Evolutionary conservation across 2,888 invertebrate genomes (phyloP).

Genomic region (Belgica antarctica): DNA sequence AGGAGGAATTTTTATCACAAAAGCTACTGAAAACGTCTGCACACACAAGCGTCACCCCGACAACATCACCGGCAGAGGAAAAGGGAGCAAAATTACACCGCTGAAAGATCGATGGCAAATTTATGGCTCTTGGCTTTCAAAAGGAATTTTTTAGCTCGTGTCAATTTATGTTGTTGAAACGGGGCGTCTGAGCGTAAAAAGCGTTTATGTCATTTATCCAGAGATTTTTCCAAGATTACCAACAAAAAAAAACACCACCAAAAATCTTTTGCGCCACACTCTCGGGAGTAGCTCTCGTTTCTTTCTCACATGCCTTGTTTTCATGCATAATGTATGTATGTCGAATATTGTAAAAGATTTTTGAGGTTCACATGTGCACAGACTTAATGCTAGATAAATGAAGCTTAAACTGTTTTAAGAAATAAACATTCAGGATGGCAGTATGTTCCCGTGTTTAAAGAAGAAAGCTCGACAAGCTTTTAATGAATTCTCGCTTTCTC

Average conservation of each 20-base stretch:
- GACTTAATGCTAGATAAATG: slow-evolving; percentile 21
- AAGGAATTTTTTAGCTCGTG: not conserved
- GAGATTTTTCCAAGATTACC: slow-evolving; percentile 24
- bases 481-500: slow-evolving; percentile 1
- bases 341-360: not conserved
- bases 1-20: slow-evolving; percentile 10
- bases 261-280: not conserved
- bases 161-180: too few species aligned
- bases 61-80: too few species aligned
- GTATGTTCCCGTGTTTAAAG: slow-evolving; percentile 12
- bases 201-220: slow-evolving; percentile 27
- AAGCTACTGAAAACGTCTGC: not conserved
- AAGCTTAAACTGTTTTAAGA: slow-evolving; percentile 22
- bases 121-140: slow-evolving; percentile 4
- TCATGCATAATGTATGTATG: slow-evolving; percentile 15
- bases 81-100: slow-evolving; percentile 13
- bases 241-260: too few species aligned
- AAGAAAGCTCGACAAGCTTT: not conserved
- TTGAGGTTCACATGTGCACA: not conserved
- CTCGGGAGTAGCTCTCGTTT: not conserved
- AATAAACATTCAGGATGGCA: slow-evolving; percentile 1
- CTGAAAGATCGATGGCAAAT: slow-evolving; percentile 13
- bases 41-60: slow-evolving; percentile 7
- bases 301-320: not conserved
- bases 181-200: too few species aligned